Base-by-base conservation (phyloP, 2,888 invertebrate species). In the Drosophila seclusa region DNA sequence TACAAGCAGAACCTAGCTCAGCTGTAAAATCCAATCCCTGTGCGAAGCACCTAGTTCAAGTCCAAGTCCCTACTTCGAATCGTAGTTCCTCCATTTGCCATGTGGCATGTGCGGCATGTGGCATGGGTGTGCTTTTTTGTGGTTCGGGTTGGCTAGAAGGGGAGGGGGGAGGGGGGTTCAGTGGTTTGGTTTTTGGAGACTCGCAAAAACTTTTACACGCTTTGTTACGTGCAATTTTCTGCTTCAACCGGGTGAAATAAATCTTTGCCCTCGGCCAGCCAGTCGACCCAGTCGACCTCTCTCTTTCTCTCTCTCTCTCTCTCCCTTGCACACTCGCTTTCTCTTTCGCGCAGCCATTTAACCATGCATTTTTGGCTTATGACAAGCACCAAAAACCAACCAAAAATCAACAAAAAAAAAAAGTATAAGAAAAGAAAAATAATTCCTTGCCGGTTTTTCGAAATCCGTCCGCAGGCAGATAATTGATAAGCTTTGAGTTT, bases 181-280 rank as follows among this genome's bases (percentile, higher is more conserved):
- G 4, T 24, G 45, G 7, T 24, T 45, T 24, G 21, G 45, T 45
- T 7, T 16, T 45, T 21, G 45, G 24, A 45, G 45, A 24, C 50
- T 29, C 29, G 40, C 36, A 49, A 64, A 80, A 84, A 88, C 76
- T 76, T 86, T 88, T 71, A 81, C 78, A 84, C 83, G 83, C 84
- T 87, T 87, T 89, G 89, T 86, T 88, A 88, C 73, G 83, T 89
- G 84, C 81, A 86, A 84, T 84, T 84, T 89, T 89, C 89, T 87
- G 83, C 89, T 81, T 86, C 76, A 87, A 72, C 84, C 76, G 83
- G 81, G 76, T 87, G 83, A 89, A 89, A 86, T 83, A 87, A 85
- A 86, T 83, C 86, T 78, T 76, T 80, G 76, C 70, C 80, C 62
- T 64, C 59, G 60, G 55, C 72, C 57, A 32, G 50, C 40, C 62